phyloP scores from a whole-genome alignment of 2,888 invertebrate species.

The Sepiola atlantica region DNA sequence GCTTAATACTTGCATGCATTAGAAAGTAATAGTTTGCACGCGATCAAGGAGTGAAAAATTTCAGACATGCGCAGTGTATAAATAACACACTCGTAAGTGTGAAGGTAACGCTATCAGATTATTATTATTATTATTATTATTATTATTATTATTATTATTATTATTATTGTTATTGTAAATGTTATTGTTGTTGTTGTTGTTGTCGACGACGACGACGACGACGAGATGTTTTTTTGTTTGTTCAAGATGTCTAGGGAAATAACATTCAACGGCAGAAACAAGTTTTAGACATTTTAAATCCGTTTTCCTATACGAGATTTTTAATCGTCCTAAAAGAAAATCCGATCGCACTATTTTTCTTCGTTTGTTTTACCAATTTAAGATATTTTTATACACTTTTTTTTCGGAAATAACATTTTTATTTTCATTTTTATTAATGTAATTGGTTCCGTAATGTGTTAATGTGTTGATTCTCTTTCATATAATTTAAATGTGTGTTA shows the following conservation, averaged over 20 bases:
- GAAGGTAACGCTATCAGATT: not conserved
- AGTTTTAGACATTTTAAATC: slow-evolving; percentile 14
- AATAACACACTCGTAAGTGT: not conserved
- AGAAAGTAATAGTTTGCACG: not conserved
- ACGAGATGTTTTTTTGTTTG: not conserved
- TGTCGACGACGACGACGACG: too few species aligned
- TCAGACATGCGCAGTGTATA: slow-evolving; percentile 11
- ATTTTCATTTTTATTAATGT: not conserved
- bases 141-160: too few species aligned
- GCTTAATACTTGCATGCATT: not conserved
- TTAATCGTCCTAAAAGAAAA: not conserved
- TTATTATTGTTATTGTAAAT: too few species aligned
- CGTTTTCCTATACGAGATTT: not conserved
- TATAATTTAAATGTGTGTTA: too few species aligned
- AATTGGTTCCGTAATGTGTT: not conserved
- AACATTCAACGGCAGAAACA: not conserved
- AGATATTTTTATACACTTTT: not conserved
- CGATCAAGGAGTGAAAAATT: not conserved
- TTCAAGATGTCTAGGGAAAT: not conserved
- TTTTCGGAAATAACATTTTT: not conserved
- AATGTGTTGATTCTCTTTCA: too few species aligned
- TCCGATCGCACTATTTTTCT: not conserved
- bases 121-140: too few species aligned
- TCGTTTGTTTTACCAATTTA: not conserved
- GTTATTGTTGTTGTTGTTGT: too few species aligned